Base-by-base conservation (phyloP, 2,888 invertebrate genomes). In the Cheilosia urbana region DNA sequence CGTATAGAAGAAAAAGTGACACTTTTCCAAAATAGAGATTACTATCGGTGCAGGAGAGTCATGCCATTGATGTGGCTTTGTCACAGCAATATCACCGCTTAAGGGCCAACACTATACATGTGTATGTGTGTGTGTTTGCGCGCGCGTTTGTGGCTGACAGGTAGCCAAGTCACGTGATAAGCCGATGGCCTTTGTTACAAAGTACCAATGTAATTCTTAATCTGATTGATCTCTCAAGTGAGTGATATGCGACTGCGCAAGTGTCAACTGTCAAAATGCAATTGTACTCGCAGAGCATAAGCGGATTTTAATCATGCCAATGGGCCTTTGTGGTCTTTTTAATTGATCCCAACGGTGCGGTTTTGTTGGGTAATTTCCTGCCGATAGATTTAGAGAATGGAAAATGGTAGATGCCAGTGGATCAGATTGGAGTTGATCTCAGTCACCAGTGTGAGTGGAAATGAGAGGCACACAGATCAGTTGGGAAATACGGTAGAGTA, bases 11-110 rank as follows among this genome's bases (percentile, higher is more conserved):
- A 15, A 77, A 77, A 82, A 77, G 82, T 82, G 82, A 82, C 82
- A 82, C 65, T 77, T 77, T 77, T 65, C 66, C 82, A 45, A 82
- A 82, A 77, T 77, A 72, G 71, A 82, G 82, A 82, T 82, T 72
- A 71, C 17, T 60, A 82, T 82, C 82, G 65, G 2, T 17, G 51
- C 19, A 53, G 76, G 40, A 65, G 62, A 63, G 69, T 60, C 72
- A 55, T 72, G 30, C 21, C 58, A 53, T 58, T 77, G 77, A 51
- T 76, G 58, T 21, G 5, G 37, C 34, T 71, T 71, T 71, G 17
- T 47, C 47, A 62, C 0, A 30, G 60, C n/a, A 7, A 40, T 21
- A 40, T 34, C 11, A 15, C 21, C 13, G n/a, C 42, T 7, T n/a
- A 13, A 58, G 40, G 42, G 42, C 15, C 11, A 2, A 2, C 42